phyloP scores from a whole-genome alignment of 2,797 vertebrate species.

The Arremon aurantiirostris region DNA sequence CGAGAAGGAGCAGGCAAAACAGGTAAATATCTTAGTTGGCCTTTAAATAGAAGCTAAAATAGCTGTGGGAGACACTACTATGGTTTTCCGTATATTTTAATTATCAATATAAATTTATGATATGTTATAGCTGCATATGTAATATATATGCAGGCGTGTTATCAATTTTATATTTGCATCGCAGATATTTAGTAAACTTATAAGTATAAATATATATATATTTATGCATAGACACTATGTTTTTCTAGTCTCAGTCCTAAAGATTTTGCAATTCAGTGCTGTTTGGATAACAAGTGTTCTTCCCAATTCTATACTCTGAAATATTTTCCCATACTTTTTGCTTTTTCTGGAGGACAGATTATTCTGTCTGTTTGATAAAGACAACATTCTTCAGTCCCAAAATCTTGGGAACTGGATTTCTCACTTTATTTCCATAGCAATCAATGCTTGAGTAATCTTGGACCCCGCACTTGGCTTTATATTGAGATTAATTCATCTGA shows the following conservation, averaged over 20 bases:
- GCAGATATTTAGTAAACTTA: neutral
- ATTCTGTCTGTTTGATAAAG: slow-evolving; percentile 3
- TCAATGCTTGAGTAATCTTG: neutral
- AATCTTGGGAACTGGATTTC: neutral
- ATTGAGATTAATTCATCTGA: neutral
- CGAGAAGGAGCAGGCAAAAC: slow-evolving; percentile 88
- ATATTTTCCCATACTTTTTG: neutral
- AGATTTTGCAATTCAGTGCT: neutral
- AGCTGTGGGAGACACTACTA: neutral
- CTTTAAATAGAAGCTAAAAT: neutral
- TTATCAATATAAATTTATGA: neutral
- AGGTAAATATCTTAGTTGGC: slow-evolving; percentile 83
- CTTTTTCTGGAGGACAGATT: neutral
- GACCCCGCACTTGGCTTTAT: neutral
- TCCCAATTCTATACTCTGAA: neutral
- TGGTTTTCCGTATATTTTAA: neutral
- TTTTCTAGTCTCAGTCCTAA: neutral
- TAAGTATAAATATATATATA: neutral
- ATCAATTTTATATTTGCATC: neutral
- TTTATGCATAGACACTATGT: neutral
- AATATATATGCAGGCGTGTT: neutral
- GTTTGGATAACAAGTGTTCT: neutral
- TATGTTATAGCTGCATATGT: neutral
- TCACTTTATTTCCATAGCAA: neutral
- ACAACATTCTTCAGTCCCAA: neutral